phyloP scores from a whole-genome alignment of 2,113 vertebrate species.

The Triplophysa tibetana region DNA sequence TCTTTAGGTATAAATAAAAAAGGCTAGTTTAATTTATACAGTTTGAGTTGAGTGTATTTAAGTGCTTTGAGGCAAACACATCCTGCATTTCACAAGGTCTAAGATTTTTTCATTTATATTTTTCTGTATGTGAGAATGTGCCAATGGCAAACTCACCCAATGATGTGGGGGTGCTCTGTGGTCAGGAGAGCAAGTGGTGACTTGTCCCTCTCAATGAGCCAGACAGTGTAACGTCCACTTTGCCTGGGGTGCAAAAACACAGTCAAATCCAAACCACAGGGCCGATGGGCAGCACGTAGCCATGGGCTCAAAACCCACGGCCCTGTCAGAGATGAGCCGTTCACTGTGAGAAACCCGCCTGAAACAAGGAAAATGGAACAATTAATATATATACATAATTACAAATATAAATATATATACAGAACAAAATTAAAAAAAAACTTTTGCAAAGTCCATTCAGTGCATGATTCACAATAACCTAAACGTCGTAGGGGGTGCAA shows the following conservation, averaged over 20 bases:
- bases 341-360: constrained; percentile 91
- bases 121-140: background rate
- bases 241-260: constrained; percentile 84
- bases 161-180: constrained; percentile 69
- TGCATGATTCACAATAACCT: background rate
- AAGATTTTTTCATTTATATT: background rate
- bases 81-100: background rate
- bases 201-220: constrained; percentile 77
- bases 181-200: constrained; percentile 67
- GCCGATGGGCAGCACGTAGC: constrained; percentile 80
- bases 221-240: constrained; percentile 82
- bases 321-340: constrained; percentile 74
- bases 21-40: too few species aligned
- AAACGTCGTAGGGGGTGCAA: too few species aligned
- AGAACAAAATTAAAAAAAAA: background rate
- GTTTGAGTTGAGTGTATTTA: too few species aligned
- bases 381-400: background rate
- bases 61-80: background rate
- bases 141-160: constrained; percentile 68
- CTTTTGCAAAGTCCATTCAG: background rate
- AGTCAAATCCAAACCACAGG: constrained; percentile 84
- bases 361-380: background rate
- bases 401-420: background rate
- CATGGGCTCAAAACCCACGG: constrained; percentile 90
- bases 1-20: too few species aligned